Conservation (phyloP, 2,797 vertebrate genomes). For the Labeo calbasu region DNA sequence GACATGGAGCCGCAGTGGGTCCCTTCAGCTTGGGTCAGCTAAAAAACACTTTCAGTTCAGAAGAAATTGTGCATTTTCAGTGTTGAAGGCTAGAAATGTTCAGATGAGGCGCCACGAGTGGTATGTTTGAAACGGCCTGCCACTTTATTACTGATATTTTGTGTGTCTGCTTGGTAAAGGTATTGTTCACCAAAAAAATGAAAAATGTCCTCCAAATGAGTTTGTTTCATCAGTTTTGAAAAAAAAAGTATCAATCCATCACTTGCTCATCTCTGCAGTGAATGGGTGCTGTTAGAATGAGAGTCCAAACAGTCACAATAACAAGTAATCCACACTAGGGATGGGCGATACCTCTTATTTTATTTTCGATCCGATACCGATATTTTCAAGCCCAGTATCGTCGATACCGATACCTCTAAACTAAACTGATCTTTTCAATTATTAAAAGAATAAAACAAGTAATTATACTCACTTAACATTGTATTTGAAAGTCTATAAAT, state of each 20-base stretch:
- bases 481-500: too few relatives aligned
- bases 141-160: background rate
- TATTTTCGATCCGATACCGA: too few relatives aligned
- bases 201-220: background rate
- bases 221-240: background rate
- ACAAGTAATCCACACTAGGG: too few relatives aligned
- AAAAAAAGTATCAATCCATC: background rate
- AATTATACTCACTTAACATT: too few relatives aligned
- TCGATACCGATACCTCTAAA: too few relatives aligned
- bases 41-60: conserved; percentile 25
- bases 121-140: background rate
- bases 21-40: conserved; percentile 92
- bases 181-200: background rate
- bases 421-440: too few relatives aligned
- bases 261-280: background rate
- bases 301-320: background rate
- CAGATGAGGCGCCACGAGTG: background rate
- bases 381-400: too few relatives aligned
- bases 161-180: background rate
- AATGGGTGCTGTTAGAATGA: background rate
- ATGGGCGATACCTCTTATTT: too few relatives aligned
- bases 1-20: conserved; percentile 98
- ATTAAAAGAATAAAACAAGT: too few relatives aligned
- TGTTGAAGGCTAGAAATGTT: background rate
- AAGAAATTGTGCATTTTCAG: background rate